A percentile compares a stretch with the other conserved stretches of the same genome.
phyloP scores from a whole-genome alignment of 2,797 vertebrate species.

The Notoglanidium macrostoma region DNA sequence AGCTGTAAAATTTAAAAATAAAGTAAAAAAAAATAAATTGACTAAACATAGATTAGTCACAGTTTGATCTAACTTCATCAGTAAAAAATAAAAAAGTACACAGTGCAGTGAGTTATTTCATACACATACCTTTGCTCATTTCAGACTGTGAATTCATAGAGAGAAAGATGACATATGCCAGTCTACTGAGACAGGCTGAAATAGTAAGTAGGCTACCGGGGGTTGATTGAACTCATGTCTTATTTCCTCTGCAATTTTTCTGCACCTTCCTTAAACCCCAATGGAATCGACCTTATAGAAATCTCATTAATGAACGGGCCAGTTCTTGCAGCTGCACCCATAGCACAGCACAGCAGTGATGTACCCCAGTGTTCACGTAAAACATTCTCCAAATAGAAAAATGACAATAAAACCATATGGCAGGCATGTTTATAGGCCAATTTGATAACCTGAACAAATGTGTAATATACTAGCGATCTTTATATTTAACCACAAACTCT shows the following conservation, averaged over 20 bases:
- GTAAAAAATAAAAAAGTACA: background rate
- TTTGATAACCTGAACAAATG: background rate
- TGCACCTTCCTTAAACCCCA: constrained; percentile 37
- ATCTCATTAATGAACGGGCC: constrained; percentile 51
- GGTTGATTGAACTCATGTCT: constrained; percentile 47
- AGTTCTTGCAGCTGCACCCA: constrained; percentile 41
- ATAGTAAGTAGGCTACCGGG: constrained; percentile 72
- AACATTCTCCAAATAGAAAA: constrained; percentile 41
- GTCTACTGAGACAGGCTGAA: constrained; percentile 59
- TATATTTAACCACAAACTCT: background rate
- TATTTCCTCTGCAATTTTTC: constrained; percentile 35
- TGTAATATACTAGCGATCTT: background rate
- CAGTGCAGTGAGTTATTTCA: background rate
- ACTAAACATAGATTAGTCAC: background rate
- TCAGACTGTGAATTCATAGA: constrained; percentile 19
- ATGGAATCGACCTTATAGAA: constrained; percentile 47
- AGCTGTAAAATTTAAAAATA: background rate
- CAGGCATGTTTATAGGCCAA: constrained; percentile 20
- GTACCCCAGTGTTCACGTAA: constrained; percentile 33
- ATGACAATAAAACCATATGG: constrained; percentile 51
- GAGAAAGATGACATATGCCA: constrained; percentile 34
- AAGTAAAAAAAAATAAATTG: background rate
- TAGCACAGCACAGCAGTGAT: constrained; percentile 47
- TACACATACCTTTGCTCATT: constrained; percentile 3
- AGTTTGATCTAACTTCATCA: background rate